phyloP scores from a whole-genome alignment of 2,888 invertebrate species.

The Sminthurinus aureus region DNA sequence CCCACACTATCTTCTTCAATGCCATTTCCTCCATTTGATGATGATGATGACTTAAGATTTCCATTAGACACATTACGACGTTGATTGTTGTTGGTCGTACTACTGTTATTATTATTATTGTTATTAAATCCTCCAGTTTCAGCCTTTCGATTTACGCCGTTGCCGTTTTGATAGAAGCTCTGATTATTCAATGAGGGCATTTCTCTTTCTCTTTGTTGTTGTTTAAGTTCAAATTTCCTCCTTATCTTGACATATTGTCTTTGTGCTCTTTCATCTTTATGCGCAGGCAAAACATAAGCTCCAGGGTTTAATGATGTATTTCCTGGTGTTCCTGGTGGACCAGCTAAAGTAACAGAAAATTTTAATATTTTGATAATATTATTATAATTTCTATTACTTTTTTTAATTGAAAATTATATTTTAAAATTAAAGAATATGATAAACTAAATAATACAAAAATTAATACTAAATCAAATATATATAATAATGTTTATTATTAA shows the following conservation, averaged over 20 bases:
- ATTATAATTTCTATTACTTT: neutral
- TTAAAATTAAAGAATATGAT: too few species aligned
- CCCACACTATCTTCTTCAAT: conserved; percentile 62
- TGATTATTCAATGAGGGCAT: conserved; percentile 27
- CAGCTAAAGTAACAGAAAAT: conserved; percentile 32
- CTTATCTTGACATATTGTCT: conserved; percentile 79
- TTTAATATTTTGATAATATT: neutral
- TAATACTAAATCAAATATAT: neutral
- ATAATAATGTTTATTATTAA: too few species aligned
- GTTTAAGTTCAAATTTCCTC: conserved; percentile 77
- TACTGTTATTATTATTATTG: conserved; percentile 51
- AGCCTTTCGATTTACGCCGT: conserved; percentile 66
- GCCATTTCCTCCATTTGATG: conserved; percentile 61
- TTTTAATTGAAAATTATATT: too few species aligned
- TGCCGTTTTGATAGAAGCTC: conserved; percentile 52
- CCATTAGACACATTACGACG: conserved; percentile 56
- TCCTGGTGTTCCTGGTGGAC: conserved; percentile 44
- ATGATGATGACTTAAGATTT: conserved; percentile 46
- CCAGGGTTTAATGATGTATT: conserved; percentile 47
- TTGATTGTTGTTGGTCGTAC: conserved; percentile 46
- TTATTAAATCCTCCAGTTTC: conserved; percentile 47
- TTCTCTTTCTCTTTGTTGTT: conserved; percentile 64
- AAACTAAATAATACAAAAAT: too few species aligned
- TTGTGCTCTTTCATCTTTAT: conserved; percentile 81
- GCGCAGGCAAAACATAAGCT: conserved; percentile 61